These are phyloP conservation scores for Molossus molossus DNA, from an alignment of 2,797 vertebrate species.

Conservation along the genomic window DNA sequence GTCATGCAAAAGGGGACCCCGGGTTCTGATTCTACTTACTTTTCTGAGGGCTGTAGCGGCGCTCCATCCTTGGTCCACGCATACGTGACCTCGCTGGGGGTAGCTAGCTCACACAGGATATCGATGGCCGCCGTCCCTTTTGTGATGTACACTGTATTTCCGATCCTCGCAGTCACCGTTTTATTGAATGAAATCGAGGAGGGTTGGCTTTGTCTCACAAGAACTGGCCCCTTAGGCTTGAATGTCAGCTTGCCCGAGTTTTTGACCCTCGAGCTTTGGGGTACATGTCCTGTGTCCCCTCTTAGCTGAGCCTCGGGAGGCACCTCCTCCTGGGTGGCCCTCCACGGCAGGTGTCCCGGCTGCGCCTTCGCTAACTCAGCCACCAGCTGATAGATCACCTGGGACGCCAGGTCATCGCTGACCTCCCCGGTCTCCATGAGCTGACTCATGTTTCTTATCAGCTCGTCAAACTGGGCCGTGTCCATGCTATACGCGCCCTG, in stretches of 20 bases:
- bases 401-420: conserved; percentile 92
- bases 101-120: conserved; percentile 90
- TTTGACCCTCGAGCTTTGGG: conserved; percentile 84
- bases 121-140: conserved; percentile 90
- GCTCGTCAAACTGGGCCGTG: conserved; percentile 89
- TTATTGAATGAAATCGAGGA: conserved; percentile 90
- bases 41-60: conserved; percentile 89
- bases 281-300: conserved; percentile 86
- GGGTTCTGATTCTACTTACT: conserved; percentile 89
- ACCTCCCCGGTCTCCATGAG: conserved; percentile 92
- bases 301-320: conserved; percentile 71
- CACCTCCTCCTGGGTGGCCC: conserved; percentile 75
- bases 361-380: conserved; percentile 88
- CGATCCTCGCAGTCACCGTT: conserved; percentile 91
- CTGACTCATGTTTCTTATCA: conserved; percentile 93
- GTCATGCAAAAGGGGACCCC: neutral
- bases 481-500: conserved; percentile 92
- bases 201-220: conserved; percentile 89
- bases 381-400: conserved; percentile 92
- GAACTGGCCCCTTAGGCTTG: conserved; percentile 87
- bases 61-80: conserved; percentile 94
- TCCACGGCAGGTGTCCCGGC: conserved; percentile 84
- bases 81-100: conserved; percentile 88
- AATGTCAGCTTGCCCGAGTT: conserved; percentile 77
- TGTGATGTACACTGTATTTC: conserved; percentile 91